A percentile compares a stretch with the other conserved stretches of the same genome.
phyloP scores from a whole-genome alignment of 2,888 invertebrate species.

The Electrophaes corylata region DNA sequence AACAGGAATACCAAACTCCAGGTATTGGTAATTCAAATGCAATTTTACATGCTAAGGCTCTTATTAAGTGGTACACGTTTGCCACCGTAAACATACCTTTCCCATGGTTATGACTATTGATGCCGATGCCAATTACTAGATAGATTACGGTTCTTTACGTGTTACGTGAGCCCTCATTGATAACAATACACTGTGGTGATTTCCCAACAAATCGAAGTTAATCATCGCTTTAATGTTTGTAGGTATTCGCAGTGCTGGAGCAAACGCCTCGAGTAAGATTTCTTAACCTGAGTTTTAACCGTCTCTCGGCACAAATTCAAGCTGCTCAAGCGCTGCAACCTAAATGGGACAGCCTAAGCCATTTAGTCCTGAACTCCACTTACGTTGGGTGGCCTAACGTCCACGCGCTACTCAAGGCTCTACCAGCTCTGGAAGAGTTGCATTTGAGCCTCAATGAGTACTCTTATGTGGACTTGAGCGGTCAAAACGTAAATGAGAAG shows the following conservation, averaged over 20 bases:
- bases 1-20: constrained; percentile 2
- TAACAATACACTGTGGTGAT: constrained; percentile 32
- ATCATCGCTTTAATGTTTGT: constrained; percentile 36
- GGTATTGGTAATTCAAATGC: constrained; percentile 4
- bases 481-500: constrained; percentile 64
- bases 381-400: constrained; percentile 94
- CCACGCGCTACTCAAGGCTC: constrained; percentile 88
- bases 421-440: constrained; percentile 93
- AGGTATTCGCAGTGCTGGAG: constrained; percentile 93
- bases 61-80: constrained; percentile 23
- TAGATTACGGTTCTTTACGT: constrained; percentile 39
- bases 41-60: constrained; percentile 15
- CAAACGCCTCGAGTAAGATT: constrained; percentile 95
- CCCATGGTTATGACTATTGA: constrained; percentile 44
- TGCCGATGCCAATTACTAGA: constrained; percentile 45
- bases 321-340: constrained; percentile 78
- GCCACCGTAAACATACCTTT: constrained; percentile 35
- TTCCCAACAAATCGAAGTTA: neutral
- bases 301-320: constrained; percentile 88
- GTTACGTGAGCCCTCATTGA: constrained; percentile 41
- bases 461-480: constrained; percentile 88
- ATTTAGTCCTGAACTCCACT: constrained; percentile 94
- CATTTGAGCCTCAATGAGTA: constrained; percentile 97
- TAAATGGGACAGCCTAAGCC: constrained; percentile 86
- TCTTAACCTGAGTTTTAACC: constrained; percentile 96